Percentiles rank a stretch among this genome's conserved stretches.
Conservation (phyloP, 1,140 invertebrate species). For the Chymomyza costata region DNA sequence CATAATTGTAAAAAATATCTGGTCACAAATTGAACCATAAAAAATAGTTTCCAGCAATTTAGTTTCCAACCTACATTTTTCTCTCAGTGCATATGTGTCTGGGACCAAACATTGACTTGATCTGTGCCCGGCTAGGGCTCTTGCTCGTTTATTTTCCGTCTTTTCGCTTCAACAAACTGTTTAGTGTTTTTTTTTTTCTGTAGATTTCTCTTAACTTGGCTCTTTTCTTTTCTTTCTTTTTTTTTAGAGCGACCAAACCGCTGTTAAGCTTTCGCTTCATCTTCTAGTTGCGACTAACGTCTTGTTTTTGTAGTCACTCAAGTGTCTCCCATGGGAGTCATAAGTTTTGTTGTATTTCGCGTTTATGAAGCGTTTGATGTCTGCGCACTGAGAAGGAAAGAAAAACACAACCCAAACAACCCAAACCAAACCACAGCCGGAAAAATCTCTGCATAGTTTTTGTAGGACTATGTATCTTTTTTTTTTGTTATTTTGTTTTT, state of each 20-base stretch:
- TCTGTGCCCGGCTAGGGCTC: too few species aligned
- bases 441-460: constrained; percentile 46
- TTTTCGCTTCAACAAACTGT: too few species aligned
- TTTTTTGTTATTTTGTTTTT: constrained; percentile 18
- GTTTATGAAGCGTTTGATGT: constrained; percentile 71
- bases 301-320: constrained; percentile 54
- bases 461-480: constrained; percentile 19
- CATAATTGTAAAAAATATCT: too few species aligned
- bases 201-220: not conserved
- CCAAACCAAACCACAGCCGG: constrained; percentile 1
- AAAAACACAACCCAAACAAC: constrained; percentile 5
- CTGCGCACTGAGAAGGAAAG: constrained; percentile 22
- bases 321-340: constrained; percentile 62
- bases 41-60: too few species aligned
- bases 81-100: not conserved
- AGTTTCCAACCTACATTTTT: too few species aligned
- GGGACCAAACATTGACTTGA: not conserved
- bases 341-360: constrained; percentile 43
- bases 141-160: not conserved
- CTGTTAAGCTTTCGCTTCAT: constrained; percentile 16
- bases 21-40: too few species aligned
- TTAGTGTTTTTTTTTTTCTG: constrained; percentile 3
- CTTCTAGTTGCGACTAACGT: constrained; percentile 15
- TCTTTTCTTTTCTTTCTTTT: constrained; percentile 7
- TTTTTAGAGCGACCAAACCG: constrained; percentile 4